Evolutionary conservation across 2,888 invertebrate species (phyloP), one percentile per base, ranked within the genome.

Genomic region (Leucania comma): DNA sequence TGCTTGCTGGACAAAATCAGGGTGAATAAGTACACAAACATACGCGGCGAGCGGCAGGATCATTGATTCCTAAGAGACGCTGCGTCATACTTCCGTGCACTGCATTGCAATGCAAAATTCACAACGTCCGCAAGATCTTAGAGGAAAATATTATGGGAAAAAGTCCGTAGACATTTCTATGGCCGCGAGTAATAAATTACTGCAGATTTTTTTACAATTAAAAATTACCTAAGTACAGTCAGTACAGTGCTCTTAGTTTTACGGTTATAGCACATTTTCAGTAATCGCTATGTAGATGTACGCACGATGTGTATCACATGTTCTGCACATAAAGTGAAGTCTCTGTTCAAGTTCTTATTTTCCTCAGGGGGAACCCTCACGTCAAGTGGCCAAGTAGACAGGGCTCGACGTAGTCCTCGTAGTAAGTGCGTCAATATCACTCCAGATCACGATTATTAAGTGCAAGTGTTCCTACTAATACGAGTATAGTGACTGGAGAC

Each of bases 31-130:
- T 85, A 86, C 84, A 82, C 79, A 87, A 86, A 83, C 79, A 85
- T 78, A 80, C 74, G 86, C 81, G 81, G 72, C 80, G 80, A 84
- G 74, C 80, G 75, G 77, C 82, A 83, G 85, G 85, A 86, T 87
- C 87, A 88, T 90, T 90, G 89, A 89, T 90, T 89, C 88, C 86
- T 86, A 71, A 69, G 87, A 88, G 87, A 90, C 86, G 88, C 88
- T 78, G 82, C 87, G 89, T 91, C 89, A 88, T 87, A 88, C 85
- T 83, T 85, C 81, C 90, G 90, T 89, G 88, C 85, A 84, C 89
- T 86, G 91, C 88, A 90, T 90, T 83, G 85, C 88, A 89, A 90
- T 88, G 87, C 66, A 77, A 83, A 83, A 83, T 80, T 76, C 70
- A 80, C 66, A 62, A 74, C 42, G 63, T 75, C 64, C 61, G 72